These are phyloP conservation scores for Enteromius trimaculatus DNA, from an alignment of 2,797 vertebrate genomes.

Conservation along the genomic window DNA sequence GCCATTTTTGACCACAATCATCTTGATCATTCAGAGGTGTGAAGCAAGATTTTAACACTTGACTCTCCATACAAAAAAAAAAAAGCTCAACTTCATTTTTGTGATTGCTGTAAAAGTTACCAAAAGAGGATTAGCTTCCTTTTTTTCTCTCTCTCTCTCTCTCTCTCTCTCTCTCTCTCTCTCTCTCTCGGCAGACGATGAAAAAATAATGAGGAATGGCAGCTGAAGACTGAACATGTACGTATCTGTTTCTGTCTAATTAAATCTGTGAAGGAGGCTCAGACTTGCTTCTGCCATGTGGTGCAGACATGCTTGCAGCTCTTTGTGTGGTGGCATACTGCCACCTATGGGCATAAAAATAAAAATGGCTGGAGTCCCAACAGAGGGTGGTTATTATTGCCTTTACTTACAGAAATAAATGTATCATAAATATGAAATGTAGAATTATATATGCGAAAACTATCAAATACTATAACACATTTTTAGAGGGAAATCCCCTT, in stretches of 20 bases:
- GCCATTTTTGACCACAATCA: constrained; percentile 39
- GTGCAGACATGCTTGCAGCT: constrained; percentile 62
- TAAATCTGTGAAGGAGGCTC: constrained; percentile 82
- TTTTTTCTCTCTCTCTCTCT: constrained; percentile 58
- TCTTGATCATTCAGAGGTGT: constrained; percentile 74
- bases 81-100: constrained; percentile 70
- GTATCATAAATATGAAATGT: background rate
- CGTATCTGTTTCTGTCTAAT: constrained; percentile 86
- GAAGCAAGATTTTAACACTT: constrained; percentile 79
- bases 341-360: constrained; percentile 79
- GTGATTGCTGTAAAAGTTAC: constrained; percentile 78
- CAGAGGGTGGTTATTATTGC: constrained; percentile 37
- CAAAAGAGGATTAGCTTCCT: constrained; percentile 76
- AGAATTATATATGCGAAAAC: background rate
- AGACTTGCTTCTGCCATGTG: constrained; percentile 75
- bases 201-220: constrained; percentile 79
- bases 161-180: no score
- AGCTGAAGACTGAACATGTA: constrained; percentile 84
- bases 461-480: background rate
- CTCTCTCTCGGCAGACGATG: constrained; percentile 67
- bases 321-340: constrained; percentile 80
- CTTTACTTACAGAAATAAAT: background rate
- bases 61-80: constrained; percentile 63
- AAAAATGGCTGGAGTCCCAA: constrained; percentile 64
- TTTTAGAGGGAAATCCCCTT: background rate